Conservation (phyloP, 2,888 invertebrate species). For the Pristionchus maxplancki region DNA sequence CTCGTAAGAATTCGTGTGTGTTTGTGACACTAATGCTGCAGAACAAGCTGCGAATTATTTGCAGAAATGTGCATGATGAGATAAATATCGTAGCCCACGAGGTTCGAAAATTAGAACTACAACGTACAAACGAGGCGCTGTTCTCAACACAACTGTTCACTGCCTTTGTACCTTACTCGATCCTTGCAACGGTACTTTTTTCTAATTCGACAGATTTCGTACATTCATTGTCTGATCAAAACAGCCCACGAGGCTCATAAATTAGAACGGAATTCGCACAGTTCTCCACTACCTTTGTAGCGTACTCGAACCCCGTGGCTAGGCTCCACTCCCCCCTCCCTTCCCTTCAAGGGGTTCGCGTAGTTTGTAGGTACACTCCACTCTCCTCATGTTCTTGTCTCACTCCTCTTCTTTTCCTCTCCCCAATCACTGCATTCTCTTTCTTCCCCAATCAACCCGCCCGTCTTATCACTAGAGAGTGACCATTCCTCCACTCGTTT, state of each 20-base stretch:
- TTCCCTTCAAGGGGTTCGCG: not conserved
- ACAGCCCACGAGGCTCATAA: not conserved
- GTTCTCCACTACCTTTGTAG: not conserved
- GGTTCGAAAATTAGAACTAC: too few species aligned
- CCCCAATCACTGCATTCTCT: not conserved
- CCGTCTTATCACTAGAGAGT: not conserved
- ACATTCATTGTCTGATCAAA: not conserved
- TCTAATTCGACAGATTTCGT: too few species aligned
- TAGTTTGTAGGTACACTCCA: slow-evolving; percentile 34
- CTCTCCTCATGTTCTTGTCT: not conserved
- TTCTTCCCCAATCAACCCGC: slow-evolving; percentile 1
- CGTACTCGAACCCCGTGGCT: not conserved
- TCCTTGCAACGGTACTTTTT: too few species aligned
- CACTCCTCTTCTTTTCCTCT: not conserved
- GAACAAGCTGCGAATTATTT: too few species aligned
- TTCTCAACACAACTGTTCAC: too few species aligned
- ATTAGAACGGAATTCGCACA: not conserved
- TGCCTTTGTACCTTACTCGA: too few species aligned
- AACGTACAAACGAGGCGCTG: too few species aligned
- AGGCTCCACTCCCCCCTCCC: not conserved
- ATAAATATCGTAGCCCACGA: too few species aligned
- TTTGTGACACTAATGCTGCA: too few species aligned
- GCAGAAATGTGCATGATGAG: too few species aligned
- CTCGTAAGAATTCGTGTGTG: too few species aligned
- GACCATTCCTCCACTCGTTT: not conserved